Evolutionary conservation across 2,888 invertebrate species (phyloP).

Genomic region (Nemapogon koenigi): DNA sequence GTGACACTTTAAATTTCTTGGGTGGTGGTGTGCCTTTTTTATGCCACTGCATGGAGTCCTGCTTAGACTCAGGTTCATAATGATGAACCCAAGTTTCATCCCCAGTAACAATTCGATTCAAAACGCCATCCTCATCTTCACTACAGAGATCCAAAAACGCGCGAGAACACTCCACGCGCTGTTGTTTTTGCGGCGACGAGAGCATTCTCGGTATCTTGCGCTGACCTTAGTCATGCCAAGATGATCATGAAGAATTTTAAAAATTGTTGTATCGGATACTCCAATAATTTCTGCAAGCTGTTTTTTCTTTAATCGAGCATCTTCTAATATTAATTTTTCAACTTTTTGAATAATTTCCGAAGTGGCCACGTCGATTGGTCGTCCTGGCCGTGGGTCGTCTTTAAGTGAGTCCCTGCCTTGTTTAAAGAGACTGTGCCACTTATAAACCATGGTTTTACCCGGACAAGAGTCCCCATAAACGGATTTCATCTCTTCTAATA

Average conservation of each 20-base stretch:
- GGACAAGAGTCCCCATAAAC: conserved; percentile 13
- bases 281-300: conserved; percentile 5
- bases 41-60: neutral
- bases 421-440: conserved; percentile 13
- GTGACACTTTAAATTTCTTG: neutral
- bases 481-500: conserved; percentile 5
- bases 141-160: conserved; percentile 1
- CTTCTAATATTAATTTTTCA: neutral
- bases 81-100: too few species aligned
- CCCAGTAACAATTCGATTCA: neutral
- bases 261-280: conserved; percentile 6
- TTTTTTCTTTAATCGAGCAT: conserved; percentile 5
- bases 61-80: too few species aligned
- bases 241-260: conserved; percentile 1
- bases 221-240: conserved; percentile 8
- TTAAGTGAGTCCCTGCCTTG: conserved; percentile 13
- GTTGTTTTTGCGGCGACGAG: neutral
- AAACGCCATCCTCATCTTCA: neutral
- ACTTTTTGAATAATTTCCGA: neutral
- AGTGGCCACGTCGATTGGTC: conserved; percentile 3
- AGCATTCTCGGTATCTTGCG: conserved; percentile 4
- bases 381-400: conserved; percentile 12
- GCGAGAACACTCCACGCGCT: neutral
- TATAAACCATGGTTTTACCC: conserved; percentile 11
- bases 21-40: neutral